Evolutionary conservation across 2,888 invertebrate genomes (phyloP).

Genomic region (Scaptomyza flava): DNA sequence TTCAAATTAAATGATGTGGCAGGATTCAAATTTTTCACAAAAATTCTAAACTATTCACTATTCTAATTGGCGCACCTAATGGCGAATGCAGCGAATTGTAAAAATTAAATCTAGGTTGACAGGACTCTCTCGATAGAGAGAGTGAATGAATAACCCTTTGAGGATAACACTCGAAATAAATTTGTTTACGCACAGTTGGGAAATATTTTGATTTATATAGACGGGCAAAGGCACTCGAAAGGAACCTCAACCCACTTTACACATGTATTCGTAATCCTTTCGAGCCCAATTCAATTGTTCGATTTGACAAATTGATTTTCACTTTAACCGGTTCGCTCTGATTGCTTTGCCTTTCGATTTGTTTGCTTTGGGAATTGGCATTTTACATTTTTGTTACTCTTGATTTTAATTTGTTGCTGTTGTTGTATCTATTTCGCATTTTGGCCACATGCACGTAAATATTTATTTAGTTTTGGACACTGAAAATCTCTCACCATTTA

Average conservation of each 20-base stretch:
- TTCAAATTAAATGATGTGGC: conserved; percentile 83
- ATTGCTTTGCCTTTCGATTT: conserved; percentile 68
- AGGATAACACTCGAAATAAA: conserved; percentile 62
- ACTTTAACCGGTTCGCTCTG: conserved; percentile 65
- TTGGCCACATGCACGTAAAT: conserved; percentile 73
- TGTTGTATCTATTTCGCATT: conserved; percentile 57
- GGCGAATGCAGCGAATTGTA: conserved; percentile 62
- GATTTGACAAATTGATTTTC: conserved; percentile 77
- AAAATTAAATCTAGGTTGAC: conserved; percentile 39
- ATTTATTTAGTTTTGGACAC: conserved; percentile 74
- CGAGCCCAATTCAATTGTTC: conserved; percentile 75
- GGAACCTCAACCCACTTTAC: conserved; percentile 3
- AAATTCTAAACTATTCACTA: conserved; percentile 33
- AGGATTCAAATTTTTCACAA: conserved; percentile 82
- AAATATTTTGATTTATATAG: conserved; percentile 75
- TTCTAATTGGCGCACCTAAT: conserved; percentile 78
- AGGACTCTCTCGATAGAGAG: conserved; percentile 2
- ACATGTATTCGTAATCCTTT: conserved; percentile 66
- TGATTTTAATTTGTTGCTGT: conserved; percentile 11
- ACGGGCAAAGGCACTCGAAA: conserved; percentile 49
- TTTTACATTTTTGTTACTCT: conserved; percentile 30
- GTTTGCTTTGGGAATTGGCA: conserved; percentile 72
- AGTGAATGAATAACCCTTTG: conserved; percentile 53
- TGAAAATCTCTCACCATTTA: conserved; percentile 60
- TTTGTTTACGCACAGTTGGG: conserved; percentile 71